These are phyloP conservation scores for Euwallacea similis DNA, from an alignment of 1,140 invertebrate species.

Conservation along the genomic window DNA sequence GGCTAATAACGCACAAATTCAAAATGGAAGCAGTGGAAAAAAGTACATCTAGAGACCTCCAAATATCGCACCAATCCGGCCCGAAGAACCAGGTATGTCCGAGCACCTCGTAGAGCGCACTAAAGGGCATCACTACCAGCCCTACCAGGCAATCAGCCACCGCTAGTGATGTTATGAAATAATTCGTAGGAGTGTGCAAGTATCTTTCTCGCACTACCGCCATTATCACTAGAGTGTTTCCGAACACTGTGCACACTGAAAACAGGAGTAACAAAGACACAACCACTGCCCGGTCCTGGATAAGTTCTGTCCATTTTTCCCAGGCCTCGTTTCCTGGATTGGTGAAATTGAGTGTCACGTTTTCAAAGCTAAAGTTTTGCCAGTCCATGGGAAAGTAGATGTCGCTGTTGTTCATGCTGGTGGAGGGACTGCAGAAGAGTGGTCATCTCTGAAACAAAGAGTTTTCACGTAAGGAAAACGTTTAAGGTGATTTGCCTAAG, in stretches of 20 bases:
- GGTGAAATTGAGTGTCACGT: constrained; percentile 39
- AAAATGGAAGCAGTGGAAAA: constrained; percentile 95
- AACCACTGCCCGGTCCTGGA: constrained; percentile 74
- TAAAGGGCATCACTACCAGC: constrained; percentile 96
- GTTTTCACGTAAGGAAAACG: neutral
- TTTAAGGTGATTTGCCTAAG: neutral
- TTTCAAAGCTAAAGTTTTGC: constrained; percentile 32
- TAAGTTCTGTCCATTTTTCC: constrained; percentile 63
- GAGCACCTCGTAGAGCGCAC: constrained; percentile 81
- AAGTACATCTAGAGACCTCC: constrained; percentile 94
- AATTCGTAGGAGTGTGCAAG: constrained; percentile 94
- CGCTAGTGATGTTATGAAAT: constrained; percentile 97
- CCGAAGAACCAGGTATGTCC: constrained; percentile 86
- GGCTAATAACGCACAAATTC: constrained; percentile 96
- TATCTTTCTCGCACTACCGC: constrained; percentile 88
- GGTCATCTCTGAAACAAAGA: constrained; percentile 34
- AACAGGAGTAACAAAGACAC: constrained; percentile 86
- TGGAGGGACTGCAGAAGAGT: neutral
- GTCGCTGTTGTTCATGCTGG: constrained; percentile 27
- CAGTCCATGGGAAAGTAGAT: constrained; percentile 17
- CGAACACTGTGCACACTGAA: constrained; percentile 92
- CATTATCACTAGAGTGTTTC: constrained; percentile 94
- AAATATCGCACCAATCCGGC: constrained; percentile 90
- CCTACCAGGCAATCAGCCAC: constrained; percentile 96
- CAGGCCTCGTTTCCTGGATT: constrained; percentile 48